Percentiles rank a stretch among this genome's conserved stretches.
These are phyloP conservation scores for Sphaeridia pumilis DNA, from an alignment of 2,888 invertebrate species.

Conservation along the genomic window DNA sequence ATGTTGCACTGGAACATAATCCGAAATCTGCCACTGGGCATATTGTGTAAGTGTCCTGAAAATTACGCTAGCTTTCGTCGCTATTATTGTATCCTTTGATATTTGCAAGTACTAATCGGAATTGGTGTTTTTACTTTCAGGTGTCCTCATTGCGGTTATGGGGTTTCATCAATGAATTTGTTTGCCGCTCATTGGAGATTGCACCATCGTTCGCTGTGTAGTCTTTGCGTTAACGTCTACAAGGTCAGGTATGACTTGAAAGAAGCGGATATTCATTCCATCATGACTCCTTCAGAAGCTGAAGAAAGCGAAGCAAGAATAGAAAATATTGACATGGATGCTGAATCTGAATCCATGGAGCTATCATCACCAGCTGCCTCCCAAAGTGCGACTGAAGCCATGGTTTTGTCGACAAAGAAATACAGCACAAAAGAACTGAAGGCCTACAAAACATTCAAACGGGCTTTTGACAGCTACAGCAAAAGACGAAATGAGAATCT, in stretches of 20 bases:
- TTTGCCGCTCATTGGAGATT: constrained; percentile 35
- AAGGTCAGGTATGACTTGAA: constrained; percentile 31
- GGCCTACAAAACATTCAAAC: neutral
- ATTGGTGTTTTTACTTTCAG: constrained; percentile 22
- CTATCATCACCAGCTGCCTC: too few relatives aligned
- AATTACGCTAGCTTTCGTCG: too few relatives aligned
- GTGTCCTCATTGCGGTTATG: constrained; percentile 38
- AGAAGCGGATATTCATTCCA: constrained; percentile 33
- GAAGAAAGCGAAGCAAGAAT: neutral
- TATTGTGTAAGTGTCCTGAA: too few relatives aligned
- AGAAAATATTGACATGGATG: too few relatives aligned
- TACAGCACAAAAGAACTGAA: neutral
- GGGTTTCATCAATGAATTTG: constrained; percentile 26
- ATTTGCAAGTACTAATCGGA: too few relatives aligned
- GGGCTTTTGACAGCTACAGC: neutral
- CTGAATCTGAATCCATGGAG: too few relatives aligned
- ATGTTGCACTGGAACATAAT: too few relatives aligned
- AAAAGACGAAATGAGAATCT: constrained; percentile 25
- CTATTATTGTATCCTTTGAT: too few relatives aligned
- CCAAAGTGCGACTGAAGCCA: too few relatives aligned
- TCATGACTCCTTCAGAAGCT: neutral
- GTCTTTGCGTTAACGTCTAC: constrained; percentile 33
- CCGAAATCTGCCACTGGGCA: too few relatives aligned
- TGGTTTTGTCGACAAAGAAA: too few relatives aligned
- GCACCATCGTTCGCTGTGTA: constrained; percentile 36